Base-by-base conservation (phyloP, 2,888 invertebrate species). In the Cheilosia scutellata region DNA sequence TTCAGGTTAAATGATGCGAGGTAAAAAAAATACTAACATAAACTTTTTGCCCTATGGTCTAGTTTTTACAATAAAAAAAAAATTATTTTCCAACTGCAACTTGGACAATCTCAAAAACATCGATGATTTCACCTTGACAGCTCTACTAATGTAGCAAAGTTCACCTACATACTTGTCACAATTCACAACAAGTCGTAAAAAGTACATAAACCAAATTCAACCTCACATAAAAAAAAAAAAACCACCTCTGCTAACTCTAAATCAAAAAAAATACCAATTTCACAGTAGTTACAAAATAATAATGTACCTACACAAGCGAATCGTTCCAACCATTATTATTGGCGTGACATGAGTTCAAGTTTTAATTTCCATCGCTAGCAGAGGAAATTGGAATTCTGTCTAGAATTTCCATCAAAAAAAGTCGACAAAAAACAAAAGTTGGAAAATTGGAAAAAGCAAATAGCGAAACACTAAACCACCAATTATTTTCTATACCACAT, bases 381-480 rank as follows among this genome's bases (percentile, higher is more conserved):
- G 27, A 65, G 51, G 51, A 65, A 65, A 33, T 51, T 66, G n/a
- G 53, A 40, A 37, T 37, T 37, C 20, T 25, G 33, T 66, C 37
- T 37, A 65, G 13, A 27, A 25, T 65, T 65, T 49, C 63, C 44
- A 62, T 63, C 33, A 31, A 31, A 13, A 47, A 4, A 13, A 13
- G 5, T 25, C 4, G 1, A 5, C 4, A n/a, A 27, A 29, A 51
- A 49, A 29, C 20, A 31, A 55, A 55, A 6, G 13, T 4, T 7
- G 16, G 16, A 51, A 51, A 31, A 55, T 53, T 53, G 27, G 31
- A 55, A 55, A 53, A 55, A 33, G 31, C 31, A 55, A 31, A 55
- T 4, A 55, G 33, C 13, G 27, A 33, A 31, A 31, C 1, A 31
- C 29, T 33, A 31, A 16, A 31, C 55, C 55, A 31, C 31, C 55